Conservation (phyloP, 2,113 vertebrate species). For the Leptocoma aspasia region DNA sequence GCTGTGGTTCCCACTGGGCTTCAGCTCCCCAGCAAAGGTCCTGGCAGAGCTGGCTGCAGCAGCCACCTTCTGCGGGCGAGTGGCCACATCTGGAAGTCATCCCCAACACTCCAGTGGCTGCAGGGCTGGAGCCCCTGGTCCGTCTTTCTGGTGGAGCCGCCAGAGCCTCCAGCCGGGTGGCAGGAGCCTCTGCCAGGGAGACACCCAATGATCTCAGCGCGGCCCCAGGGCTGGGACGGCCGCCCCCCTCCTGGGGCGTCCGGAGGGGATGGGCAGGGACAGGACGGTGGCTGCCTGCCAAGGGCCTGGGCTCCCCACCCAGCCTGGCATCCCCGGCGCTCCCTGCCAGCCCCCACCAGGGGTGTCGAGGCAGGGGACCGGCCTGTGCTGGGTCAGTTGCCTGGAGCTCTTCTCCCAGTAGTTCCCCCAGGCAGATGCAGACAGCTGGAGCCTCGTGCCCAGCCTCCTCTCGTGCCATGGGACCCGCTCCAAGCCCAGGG, state of each 20-base stretch:
- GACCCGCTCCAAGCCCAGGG: not conserved
- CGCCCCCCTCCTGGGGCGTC: not conserved
- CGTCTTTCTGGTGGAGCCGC: not conserved
- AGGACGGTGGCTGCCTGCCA: not conserved
- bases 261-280: not conserved
- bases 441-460: rapidly evolving
- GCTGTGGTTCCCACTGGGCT: not conserved
- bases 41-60: not conserved
- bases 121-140: not conserved
- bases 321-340: rapidly evolving
- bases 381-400: rapidly evolving
- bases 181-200: conserved; percentile 24
- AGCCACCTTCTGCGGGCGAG: rapidly evolving
- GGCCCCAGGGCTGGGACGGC: not conserved
- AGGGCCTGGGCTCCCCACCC: not conserved
- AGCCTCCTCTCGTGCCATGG: rapidly evolving
- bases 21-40: not conserved
- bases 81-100: conserved; percentile 16
- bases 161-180: not conserved
- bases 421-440: not conserved
- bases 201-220: conserved; percentile 57
- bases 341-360: not conserved
- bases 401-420: rapidly evolving
- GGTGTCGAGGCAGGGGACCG: rapidly evolving
- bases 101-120: not conserved